phyloP scores from a whole-genome alignment of 2,888 invertebrate species.

The Ennomos quercinarius region DNA sequence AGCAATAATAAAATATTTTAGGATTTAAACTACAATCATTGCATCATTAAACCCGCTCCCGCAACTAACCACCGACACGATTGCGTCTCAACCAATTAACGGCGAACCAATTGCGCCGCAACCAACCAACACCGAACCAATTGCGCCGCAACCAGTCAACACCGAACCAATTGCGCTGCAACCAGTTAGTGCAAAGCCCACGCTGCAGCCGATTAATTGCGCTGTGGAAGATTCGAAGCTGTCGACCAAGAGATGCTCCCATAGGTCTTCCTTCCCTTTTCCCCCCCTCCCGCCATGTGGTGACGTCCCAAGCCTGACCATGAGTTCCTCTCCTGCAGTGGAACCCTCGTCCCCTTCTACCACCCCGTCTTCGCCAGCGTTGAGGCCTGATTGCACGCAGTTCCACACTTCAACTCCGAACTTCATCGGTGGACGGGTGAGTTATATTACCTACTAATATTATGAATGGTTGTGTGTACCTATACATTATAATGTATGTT shows the following conservation, averaged over 20 bases:
- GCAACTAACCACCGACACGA: constrained; percentile 1
- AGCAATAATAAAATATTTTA: constrained; percentile 10
- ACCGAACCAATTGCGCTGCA: constrained; percentile 1
- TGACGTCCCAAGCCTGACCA: constrained; percentile 55
- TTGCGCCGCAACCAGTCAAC: constrained; percentile 1
- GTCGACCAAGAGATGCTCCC: constrained; percentile 23
- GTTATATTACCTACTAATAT: constrained; percentile 26
- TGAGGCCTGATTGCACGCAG: constrained; percentile 61
- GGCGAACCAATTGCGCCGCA: background rate
- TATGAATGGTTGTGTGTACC: too few relatives aligned
- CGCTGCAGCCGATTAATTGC: constrained; percentile 10
- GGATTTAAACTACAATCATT: constrained; percentile 8
- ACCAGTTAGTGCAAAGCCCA: background rate
- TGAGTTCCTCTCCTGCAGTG: constrained; percentile 82
- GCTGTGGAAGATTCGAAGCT: constrained; percentile 18
- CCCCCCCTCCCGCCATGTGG: constrained; percentile 74
- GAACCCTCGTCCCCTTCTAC: constrained; percentile 77
- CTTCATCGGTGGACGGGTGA: constrained; percentile 65
- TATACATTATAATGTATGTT: too few relatives aligned
- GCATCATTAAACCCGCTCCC: background rate
- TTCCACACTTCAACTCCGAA: constrained; percentile 78
- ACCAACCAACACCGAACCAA: background rate
- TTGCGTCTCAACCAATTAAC: constrained; percentile 1
- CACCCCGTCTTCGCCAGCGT: constrained; percentile 74
- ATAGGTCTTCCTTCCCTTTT: constrained; percentile 29